A percentile compares a stretch with the other conserved stretches of the same genome.
These are phyloP conservation scores for Pterophyllum scalare DNA, from an alignment of 2,113 vertebrate species.

Conservation along the genomic window DNA sequence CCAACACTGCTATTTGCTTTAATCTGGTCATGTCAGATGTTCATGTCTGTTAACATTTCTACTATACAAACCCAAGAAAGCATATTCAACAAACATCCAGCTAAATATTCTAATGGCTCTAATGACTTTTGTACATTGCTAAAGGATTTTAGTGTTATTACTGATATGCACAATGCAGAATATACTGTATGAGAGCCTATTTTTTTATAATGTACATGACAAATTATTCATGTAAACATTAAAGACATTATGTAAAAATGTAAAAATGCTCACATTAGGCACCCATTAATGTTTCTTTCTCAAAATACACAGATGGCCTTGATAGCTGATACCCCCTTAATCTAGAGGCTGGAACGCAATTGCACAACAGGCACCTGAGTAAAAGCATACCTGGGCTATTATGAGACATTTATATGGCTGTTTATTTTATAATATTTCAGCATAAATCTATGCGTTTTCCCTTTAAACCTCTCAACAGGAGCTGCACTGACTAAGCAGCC, in stretches of 20 bases:
- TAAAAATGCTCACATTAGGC: background rate
- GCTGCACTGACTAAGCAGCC: background rate
- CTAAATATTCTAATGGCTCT: background rate
- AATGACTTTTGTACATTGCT: background rate
- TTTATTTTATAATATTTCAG: background rate
- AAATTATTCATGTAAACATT: background rate
- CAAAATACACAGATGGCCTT: background rate
- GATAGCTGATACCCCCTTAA: background rate
- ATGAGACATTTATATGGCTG: background rate
- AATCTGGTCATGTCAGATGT: slow-evolving; percentile 17
- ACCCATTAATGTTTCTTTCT: background rate
- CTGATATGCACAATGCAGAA: background rate
- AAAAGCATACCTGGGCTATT: background rate
- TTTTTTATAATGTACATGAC: background rate
- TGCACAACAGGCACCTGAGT: background rate
- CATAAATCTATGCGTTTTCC: background rate
- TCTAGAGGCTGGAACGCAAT: background rate
- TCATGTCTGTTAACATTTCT: slow-evolving; percentile 1
- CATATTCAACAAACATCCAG: background rate
- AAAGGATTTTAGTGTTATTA: background rate
- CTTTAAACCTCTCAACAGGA: background rate
- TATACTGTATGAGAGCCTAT: background rate
- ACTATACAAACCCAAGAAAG: background rate
- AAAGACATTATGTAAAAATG: too few relatives aligned
- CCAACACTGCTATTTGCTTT: background rate